Evolutionary conservation across 2,888 invertebrate genomes (phyloP), one percentile per base, ranked within the genome.

Genomic region (Oxytorus armatus): DNA sequence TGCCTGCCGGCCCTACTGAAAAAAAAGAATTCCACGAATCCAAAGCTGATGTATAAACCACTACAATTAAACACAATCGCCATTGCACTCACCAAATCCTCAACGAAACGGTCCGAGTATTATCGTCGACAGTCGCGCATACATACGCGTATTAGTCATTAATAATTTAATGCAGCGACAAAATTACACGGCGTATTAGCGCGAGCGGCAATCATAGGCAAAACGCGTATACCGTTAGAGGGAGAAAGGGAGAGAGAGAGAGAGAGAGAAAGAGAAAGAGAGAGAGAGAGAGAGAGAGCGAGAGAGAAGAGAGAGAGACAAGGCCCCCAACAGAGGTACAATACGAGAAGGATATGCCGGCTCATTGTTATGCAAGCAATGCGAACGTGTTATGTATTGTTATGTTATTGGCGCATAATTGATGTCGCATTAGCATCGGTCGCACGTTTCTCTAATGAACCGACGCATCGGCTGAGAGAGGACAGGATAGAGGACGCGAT

Each of bases 331-430:
- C 21, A 44, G 53, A 72, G 53, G 68, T 59, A 82, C 82, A 82
- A 77, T 79, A 83, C 86, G 83, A 74, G 74, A 78, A 78, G 82
- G 84, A 83, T 85, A 79, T 79, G 73, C 78, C 47, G 81, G 85
- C 79, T 86, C 86, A 89, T 89, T 89, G 89, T 89, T 88, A 89
- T 89, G 89, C 89, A 88, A 89, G 88, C 89, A 89, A 89, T 89
- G 88, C 88, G 87, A 65, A 89, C 89, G 89, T 89, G 89, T 89
- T 89, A 89, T 89, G 89, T 89, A 89, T 89, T 89, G 89, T 89
- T 89, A 89, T 88, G 89, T 89, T 89, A 89, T 89, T 89, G 89
- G 89, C 87, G 89, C 89, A 89, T 89, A 89, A 89, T 89, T 89
- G 89, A 89, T 89, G 89, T 88, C 88, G 86, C 89, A 89, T 89